phyloP scores from a whole-genome alignment of 2,888 invertebrate genomes.

The Leptodirus hochenwartii region DNA sequence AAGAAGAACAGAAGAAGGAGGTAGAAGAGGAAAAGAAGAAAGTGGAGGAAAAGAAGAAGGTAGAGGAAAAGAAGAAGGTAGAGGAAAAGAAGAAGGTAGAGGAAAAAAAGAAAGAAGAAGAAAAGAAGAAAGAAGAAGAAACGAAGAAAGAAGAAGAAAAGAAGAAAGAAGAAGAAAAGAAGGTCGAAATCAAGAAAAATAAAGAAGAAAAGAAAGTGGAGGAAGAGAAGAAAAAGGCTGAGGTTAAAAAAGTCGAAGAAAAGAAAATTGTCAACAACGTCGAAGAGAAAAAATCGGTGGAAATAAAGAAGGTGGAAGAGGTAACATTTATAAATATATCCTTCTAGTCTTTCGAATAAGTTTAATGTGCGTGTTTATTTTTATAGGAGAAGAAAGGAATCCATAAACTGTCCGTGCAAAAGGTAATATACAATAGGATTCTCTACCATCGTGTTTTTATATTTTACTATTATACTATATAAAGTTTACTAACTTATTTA shows the following conservation, averaged over 20 bases:
- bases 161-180: conserved; percentile 20
- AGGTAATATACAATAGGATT: conserved; percentile 21
- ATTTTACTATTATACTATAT: no score
- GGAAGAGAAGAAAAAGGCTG: conserved; percentile 14
- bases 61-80: conserved; percentile 22
- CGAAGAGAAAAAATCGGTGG: conserved; percentile 12
- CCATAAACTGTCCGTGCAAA: conserved; percentile 20
- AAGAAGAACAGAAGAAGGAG: conserved; percentile 26
- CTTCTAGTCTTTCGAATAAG: conserved; percentile 5
- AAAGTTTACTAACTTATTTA: no score
- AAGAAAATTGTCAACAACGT: no score
- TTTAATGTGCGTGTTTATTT: conserved; percentile 7
- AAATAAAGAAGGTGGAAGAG: conserved; percentile 17
- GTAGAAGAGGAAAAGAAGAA: conserved; percentile 27
- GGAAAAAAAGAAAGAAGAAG: conserved; percentile 12
- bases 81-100: conserved; percentile 13
- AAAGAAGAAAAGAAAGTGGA: conserved; percentile 10
- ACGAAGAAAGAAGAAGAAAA: conserved; percentile 30
- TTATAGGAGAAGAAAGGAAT: conserved; percentile 21
- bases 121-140: conserved; percentile 24
- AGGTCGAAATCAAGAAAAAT: conserved; percentile 22
- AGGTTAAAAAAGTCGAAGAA: conserved; percentile 18
- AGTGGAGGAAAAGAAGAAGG: conserved; percentile 11
- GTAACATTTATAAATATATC: conserved; percentile 17
- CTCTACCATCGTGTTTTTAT: no score